Evolutionary conservation across 2,797 vertebrate genomes (phyloP).

Genomic region (Chelidonichthys spinosus): DNA sequence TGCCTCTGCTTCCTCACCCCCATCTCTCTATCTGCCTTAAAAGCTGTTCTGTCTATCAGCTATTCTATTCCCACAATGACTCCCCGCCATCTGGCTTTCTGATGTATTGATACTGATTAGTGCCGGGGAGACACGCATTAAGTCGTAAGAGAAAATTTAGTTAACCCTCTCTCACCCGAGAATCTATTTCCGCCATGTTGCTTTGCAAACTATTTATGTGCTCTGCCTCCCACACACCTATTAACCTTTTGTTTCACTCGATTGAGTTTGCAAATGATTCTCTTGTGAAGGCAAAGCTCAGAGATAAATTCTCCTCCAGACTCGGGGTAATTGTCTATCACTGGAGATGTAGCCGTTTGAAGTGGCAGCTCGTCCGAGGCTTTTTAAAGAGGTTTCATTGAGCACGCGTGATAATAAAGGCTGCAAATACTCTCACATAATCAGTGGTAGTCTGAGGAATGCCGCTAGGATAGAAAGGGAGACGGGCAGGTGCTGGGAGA

Average conservation of each 20-base stretch:
- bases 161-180: slow-evolving; percentile 51
- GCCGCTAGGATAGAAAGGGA: slow-evolving; percentile 48
- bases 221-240: slow-evolving; percentile 38
- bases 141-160: slow-evolving; percentile 45
- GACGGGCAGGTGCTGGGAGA: slow-evolving; percentile 29
- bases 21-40: slow-evolving; percentile 35
- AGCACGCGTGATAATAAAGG: slow-evolving; percentile 25
- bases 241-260: slow-evolving; percentile 70
- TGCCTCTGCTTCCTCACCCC: slow-evolving; percentile 2
- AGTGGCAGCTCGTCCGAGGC: slow-evolving; percentile 30
- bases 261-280: slow-evolving; percentile 67
- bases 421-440: slow-evolving; percentile 21
- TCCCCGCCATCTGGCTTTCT: slow-evolving; percentile 55
- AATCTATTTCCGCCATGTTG: slow-evolving; percentile 55
- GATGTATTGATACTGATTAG: slow-evolving; percentile 62
- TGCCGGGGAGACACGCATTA: slow-evolving; percentile 35
- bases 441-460: slow-evolving; percentile 39
- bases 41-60: slow-evolving; percentile 58
- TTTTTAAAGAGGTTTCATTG: slow-evolving; percentile 21
- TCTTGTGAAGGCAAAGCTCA: slow-evolving; percentile 40
- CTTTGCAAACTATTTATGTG: slow-evolving; percentile 56
- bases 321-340: slow-evolving; percentile 59
- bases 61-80: slow-evolving; percentile 57
- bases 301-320: slow-evolving; percentile 54
- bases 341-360: slow-evolving; percentile 55